Conservation (phyloP, 2,888 invertebrate genomes). For the Callinectes sapidus region DNA sequence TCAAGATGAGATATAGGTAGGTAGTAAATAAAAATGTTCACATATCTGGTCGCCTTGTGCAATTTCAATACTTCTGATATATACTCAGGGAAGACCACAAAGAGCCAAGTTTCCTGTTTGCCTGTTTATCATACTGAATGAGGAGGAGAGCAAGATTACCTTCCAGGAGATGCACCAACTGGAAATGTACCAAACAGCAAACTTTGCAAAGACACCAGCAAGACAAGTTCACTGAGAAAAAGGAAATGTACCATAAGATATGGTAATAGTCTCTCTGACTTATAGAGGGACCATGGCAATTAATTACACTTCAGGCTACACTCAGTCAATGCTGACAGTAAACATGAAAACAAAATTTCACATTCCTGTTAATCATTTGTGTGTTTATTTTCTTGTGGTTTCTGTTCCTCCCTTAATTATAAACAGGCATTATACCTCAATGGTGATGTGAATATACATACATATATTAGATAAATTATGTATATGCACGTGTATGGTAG, state of each 20-base stretch:
- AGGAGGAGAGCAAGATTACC: constrained; percentile 54
- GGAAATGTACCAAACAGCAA: constrained; percentile 51
- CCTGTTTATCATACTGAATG: constrained; percentile 64
- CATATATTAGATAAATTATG: background rate
- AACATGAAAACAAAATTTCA: background rate
- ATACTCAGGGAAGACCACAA: constrained; percentile 69
- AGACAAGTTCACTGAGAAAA: background rate
- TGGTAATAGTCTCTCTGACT: background rate
- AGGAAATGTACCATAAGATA: too few relatives aligned
- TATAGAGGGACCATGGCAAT: background rate
- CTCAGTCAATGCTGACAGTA: background rate
- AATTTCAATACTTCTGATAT: background rate
- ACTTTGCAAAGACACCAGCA: constrained; percentile 30
- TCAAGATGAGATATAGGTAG: too few relatives aligned
- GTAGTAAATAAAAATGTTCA: too few relatives aligned
- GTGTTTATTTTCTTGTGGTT: background rate
- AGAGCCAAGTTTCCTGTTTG: constrained; percentile 61
- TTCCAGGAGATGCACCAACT: constrained; percentile 61
- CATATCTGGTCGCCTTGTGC: too few relatives aligned
- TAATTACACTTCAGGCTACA: background rate
- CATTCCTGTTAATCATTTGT: background rate
- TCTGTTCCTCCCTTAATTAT: background rate
- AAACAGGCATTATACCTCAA: background rate
- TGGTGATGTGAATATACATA: background rate
- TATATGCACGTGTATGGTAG: background rate